Evolutionary conservation across 2,888 invertebrate genomes (phyloP).

Genomic region (Herminia tarsipennalis): DNA sequence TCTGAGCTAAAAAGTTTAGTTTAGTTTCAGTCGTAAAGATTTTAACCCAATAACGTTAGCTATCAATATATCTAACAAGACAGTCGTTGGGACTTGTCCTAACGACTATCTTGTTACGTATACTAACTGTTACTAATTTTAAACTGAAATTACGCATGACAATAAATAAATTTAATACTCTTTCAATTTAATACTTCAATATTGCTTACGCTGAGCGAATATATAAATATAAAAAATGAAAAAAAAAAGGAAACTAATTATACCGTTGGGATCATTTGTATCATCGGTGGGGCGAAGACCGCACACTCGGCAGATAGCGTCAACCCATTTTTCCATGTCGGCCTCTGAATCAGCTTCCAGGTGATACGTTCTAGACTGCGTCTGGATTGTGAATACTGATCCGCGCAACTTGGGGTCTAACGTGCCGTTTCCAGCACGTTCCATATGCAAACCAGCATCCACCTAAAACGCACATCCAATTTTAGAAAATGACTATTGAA

Average conservation of each 20-base stretch:
- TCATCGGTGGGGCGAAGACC: conserved; percentile 91
- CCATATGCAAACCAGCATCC: conserved; percentile 94
- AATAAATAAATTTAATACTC: no score
- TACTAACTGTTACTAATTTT: no score
- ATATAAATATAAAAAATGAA: neutral
- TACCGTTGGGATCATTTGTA: neutral
- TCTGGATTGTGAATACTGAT: conserved; percentile 94
- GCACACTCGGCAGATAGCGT: conserved; percentile 96
- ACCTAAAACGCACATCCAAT: conserved; percentile 79
- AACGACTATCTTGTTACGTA: no score
- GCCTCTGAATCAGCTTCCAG: conserved; percentile 96
- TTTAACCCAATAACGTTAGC: no score
- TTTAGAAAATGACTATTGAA: neutral
- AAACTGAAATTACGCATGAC: no score
- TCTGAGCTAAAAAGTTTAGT: no score
- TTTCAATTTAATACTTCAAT: no score
- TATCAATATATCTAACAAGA: no score
- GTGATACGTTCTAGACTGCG: conserved; percentile 95
- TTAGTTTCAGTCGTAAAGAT: no score
- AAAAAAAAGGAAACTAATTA: neutral
- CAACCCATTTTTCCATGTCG: conserved; percentile 98
- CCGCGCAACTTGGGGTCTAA: conserved; percentile 85
- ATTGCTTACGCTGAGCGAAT: no score
- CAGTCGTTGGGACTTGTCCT: no score
- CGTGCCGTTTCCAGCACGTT: conserved; percentile 92